Base-by-base conservation (phyloP, 1,140 invertebrate species). In the Zophobas morio region DNA sequence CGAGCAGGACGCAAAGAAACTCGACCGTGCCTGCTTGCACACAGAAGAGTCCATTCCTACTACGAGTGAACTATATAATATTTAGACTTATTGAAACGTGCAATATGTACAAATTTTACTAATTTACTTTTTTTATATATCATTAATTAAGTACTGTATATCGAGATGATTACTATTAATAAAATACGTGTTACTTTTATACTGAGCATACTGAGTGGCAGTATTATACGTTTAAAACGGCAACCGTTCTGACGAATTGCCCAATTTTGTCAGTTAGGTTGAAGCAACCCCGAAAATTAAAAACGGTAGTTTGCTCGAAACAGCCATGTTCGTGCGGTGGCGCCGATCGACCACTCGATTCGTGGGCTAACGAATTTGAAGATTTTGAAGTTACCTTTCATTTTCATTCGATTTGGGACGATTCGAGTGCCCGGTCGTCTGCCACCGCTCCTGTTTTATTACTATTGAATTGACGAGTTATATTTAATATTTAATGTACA, bases 31-130 rank as follows among this genome's bases (percentile, higher is more conserved):
- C 81, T 82, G 81, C 78, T 81, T 80, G 63, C 40, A 74, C 60
- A 66, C 78, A 81, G 80, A 74, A 80, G 78, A 80, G 76, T 71
- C 73, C 80, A 83, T 83, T 83, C 82, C 83, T 83, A 82, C 78
- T 74, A 76, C 72, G 80, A 83, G 78, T 82, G 80, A 80, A 82
- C 51, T 70, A 74, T 80, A 82, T 80, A 79, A 77, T 75, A 72
- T 79, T n/a, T 83, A 84, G 81, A 85, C 84, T 84, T 84, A 84
- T 85, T 85, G 82, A 84, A 84, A 85, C 84, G 86, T 87, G 86
- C 86, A 87, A 87, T 87, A 87, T 86, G 86, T 87, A 87, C 86
- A 87, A 87, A 87, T 87, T 87, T 86, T 84, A 85, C 82, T 85
- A 86, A 85, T 87, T 86, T 84, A 84, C 83, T 84, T 87, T 85